Evolutionary conservation across 2,113 vertebrate species (phyloP), one percentile per base, ranked within the genome.

Genomic region (Platichthys flesus): DNA sequence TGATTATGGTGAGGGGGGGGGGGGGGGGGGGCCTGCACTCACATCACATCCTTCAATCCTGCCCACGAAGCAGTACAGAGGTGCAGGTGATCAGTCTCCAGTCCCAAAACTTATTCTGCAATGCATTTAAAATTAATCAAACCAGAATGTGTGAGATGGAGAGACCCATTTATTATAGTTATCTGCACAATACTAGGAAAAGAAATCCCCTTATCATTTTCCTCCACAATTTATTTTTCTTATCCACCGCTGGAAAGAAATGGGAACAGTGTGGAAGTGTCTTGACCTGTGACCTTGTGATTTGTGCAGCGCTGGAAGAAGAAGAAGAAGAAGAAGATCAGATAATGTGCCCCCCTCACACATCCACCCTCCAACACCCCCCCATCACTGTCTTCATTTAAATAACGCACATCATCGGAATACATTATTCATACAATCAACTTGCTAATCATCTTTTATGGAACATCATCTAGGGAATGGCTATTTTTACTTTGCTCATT

Each of bases 341-440:
- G 16, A 52, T 67, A 65, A 74, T 71, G 20, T 40, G 47, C 7
- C 55, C 45, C 55, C 45, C 54, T 24, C 21, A 56, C 21, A 24
- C 54, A 23, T 9, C 51, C 67, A 57, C 68, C 68, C 14, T 16
- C 9, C 55, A 37, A 3, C 51, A 31, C 18, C 18, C 55, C 45
- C 18, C 18, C 55, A 57, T 73, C 73, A 57, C 56, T 26, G 35
- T 62, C 65, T 88, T 83, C 26, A 88, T 83, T 86, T 77, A 75
- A 85, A 76, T 71, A 56, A 63, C 54, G 71, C 76, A 79, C 84
- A 84, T 89, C 85, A 63, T 60, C 47, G 2, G 63, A 67, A 90
- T 91, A 70, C 82, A 91, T 93, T 91, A 92, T 92, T 92, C 82
- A 92, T 91, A 91, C 76, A 89, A 89, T 93, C 90, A 91, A 89